Evolutionary conservation across 2,888 invertebrate genomes (phyloP).

Genomic region (Apodemia mormo): DNA sequence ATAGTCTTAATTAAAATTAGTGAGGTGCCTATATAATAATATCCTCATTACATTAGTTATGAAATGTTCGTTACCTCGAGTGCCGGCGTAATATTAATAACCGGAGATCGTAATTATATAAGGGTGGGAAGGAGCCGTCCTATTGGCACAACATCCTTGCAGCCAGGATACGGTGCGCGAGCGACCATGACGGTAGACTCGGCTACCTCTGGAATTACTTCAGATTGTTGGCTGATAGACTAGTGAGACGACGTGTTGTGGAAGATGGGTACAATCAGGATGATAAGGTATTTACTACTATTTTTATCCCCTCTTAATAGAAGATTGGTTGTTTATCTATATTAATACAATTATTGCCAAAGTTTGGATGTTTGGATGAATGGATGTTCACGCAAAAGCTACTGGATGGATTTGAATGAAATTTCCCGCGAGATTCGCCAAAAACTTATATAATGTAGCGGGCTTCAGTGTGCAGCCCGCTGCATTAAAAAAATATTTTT

Average conservation of each 20-base stretch:
- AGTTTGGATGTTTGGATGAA: too few relatives aligned
- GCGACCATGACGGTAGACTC: neutral
- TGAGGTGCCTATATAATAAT: neutral
- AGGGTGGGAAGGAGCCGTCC: neutral
- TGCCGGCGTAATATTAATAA: conserved; percentile 5
- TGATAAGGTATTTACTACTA: neutral
- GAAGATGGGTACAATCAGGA: neutral
- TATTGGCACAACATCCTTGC: conserved; percentile 5
- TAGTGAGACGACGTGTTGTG: neutral
- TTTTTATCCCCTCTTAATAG: too few relatives aligned
- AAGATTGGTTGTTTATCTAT: too few relatives aligned
- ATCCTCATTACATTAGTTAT: conserved; percentile 11
- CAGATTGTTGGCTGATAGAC: neutral
- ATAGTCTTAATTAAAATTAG: too few relatives aligned
- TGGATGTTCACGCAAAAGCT: too few relatives aligned
- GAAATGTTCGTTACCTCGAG: neutral
- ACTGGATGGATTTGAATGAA: too few relatives aligned
- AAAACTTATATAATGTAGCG: too few relatives aligned
- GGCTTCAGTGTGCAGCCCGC: too few relatives aligned
- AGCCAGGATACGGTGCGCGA: neutral
- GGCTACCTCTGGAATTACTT: neutral
- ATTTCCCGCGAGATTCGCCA: too few relatives aligned
- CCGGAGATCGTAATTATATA: conserved; percentile 9
- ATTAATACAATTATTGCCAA: too few relatives aligned
- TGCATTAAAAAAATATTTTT: too few relatives aligned